Base-by-base conservation (phyloP, 1,140 invertebrate species). In the Caenorhabditis tropicalis region DNA sequence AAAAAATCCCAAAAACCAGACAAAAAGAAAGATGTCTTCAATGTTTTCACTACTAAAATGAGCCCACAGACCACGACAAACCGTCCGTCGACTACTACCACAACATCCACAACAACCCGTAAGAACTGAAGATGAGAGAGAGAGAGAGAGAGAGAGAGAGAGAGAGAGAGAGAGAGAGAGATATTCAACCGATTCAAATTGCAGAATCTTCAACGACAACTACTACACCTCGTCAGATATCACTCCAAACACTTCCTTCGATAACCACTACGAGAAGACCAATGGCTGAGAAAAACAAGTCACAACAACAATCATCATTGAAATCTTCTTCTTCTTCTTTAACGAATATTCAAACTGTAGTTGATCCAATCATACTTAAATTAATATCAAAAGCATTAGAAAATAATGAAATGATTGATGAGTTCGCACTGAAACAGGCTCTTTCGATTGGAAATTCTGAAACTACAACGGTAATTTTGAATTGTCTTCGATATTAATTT, bases 341-440 rank as follows among this genome's bases (percentile, higher is more conserved):
- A 2, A 27, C 65, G 24, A 74, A 24, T 46, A 43, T 74, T 24
- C 65, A 74, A 19, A 74, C 65, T 24, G 65, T 74, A 36, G 65
- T 74, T 21, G 65, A 74, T n/a, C 65, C 65, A 24, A 74, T 74
- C 7, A 74, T 74, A 24, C n/a, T 74, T 33, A 74, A 74, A 24
- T 24, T 74, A 10, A 74, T 74, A 24, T 74, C 65, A 24, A 74
- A 74, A 12, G 65, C 65, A 10, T 46, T 74, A 10, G 65, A 74
- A 74, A 74, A 43, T 1, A 74, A 74, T 46, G 65, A 74, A 43
- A 74, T 74, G 65, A 74, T 74, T 24, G 65, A 74, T 74, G 65
- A 74, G 24, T 74, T n/a, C 33, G 33, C 65, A 21, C 43, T 74
- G 65, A 74, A 39, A 24, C 33, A 74, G 24, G 65, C 65, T 43